phyloP scores from a whole-genome alignment of 2,113 vertebrate species.

The Leiothrix lutea region DNA sequence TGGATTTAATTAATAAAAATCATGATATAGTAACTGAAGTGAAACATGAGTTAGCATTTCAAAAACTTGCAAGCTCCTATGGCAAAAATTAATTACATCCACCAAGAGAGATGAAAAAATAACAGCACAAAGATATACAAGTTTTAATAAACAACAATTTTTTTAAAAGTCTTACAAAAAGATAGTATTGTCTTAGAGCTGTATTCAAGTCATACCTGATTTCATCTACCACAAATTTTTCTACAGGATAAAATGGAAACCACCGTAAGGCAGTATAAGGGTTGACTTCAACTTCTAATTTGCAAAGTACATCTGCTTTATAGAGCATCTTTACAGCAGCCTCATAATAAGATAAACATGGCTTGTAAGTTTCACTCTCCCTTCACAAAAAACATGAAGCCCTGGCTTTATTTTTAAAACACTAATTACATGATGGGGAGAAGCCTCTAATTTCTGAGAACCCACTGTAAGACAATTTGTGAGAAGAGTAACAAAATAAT shows the following conservation, averaged over 20 bases:
- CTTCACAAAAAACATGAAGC: neutral
- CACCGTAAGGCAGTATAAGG: slow-evolving; percentile 15
- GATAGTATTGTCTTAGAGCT: neutral
- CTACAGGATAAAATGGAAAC: neutral
- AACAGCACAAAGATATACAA: neutral
- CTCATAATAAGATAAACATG: slow-evolving; percentile 65
- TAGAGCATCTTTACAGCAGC: slow-evolving; percentile 51
- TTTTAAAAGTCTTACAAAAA: neutral
- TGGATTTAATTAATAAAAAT: neutral
- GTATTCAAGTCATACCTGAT: slow-evolving; percentile 29
- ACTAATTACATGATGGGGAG: slow-evolving; percentile 39
- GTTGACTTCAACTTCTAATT: slow-evolving; percentile 60
- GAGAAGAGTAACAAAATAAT: slow-evolving; percentile 26
- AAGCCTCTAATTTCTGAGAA: slow-evolving; percentile 55
- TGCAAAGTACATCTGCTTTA: slow-evolving; percentile 68
- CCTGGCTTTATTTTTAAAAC: slow-evolving; percentile 64
- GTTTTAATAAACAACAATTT: neutral
- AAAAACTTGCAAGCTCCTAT: neutral
- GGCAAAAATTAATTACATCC: neutral
- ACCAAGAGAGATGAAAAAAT: neutral
- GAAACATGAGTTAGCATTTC: neutral
- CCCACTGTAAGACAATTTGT: slow-evolving; percentile 30
- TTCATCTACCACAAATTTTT: slow-evolving; percentile 11
- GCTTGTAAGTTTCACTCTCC: slow-evolving; percentile 45
- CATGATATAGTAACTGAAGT: neutral